phyloP scores from a whole-genome alignment of 1,140 invertebrate species.

The Batillaria attramentaria region DNA sequence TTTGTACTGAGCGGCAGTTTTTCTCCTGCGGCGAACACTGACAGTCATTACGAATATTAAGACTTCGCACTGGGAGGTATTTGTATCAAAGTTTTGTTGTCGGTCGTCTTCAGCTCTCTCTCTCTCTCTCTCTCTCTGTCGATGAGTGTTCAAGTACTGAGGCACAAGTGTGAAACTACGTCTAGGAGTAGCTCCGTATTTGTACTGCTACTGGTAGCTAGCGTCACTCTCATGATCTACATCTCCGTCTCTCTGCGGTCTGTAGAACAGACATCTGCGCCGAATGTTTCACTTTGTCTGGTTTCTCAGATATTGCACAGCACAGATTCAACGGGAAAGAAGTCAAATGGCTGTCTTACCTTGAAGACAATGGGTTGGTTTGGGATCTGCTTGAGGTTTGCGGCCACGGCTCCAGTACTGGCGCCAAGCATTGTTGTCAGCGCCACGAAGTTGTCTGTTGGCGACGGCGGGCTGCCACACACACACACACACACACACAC shows the following conservation, averaged over 20 bases:
- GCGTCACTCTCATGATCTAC: neutral
- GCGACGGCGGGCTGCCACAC: constrained; percentile 45
- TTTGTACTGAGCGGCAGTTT: too few relatives aligned
- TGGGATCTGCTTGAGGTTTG: constrained; percentile 60
- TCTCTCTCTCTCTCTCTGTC: too few relatives aligned
- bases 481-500: neutral
- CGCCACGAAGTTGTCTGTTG: constrained; percentile 54
- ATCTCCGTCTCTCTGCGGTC: neutral
- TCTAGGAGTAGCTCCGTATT: too few relatives aligned
- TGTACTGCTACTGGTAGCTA: too few relatives aligned
- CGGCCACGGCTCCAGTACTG: constrained; percentile 51
- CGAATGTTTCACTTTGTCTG: neutral
- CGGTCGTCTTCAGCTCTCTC: too few relatives aligned
- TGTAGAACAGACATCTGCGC: neutral
- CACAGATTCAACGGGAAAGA: neutral
- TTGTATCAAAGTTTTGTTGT: too few relatives aligned
- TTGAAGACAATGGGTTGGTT: constrained; percentile 61
- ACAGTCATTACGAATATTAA: too few relatives aligned
- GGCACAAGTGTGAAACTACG: too few relatives aligned
- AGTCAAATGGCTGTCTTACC: constrained; percentile 42
- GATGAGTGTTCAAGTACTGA: too few relatives aligned
- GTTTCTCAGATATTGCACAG: neutral
- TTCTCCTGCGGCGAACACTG: too few relatives aligned
- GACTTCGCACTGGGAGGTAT: too few relatives aligned
- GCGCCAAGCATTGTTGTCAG: constrained; percentile 54